These are phyloP conservation scores for Sipha flava DNA, from an alignment of 1,140 invertebrate genomes.

Conservation along the genomic window DNA sequence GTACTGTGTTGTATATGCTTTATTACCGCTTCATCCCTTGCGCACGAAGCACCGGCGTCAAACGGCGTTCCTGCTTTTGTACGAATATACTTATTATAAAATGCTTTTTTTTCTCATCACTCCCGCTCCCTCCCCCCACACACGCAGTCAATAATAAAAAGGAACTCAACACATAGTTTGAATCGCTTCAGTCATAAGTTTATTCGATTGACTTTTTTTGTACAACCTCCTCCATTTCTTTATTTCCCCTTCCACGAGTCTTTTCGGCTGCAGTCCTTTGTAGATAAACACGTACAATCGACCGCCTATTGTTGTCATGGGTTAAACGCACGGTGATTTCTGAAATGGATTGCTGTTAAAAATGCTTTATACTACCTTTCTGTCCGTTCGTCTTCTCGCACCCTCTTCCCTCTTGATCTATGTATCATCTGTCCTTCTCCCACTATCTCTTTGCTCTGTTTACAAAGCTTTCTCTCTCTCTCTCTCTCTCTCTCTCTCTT, in stretches of 20 bases:
- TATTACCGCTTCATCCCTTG: neutral
- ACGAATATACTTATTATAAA: conserved; percentile 7
- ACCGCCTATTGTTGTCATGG: neutral
- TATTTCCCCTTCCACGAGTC: neutral
- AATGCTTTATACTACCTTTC: neutral
- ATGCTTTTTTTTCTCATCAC: neutral
- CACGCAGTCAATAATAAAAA: neutral
- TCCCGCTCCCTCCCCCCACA: neutral
- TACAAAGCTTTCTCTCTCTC: no score
- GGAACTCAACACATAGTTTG: neutral
- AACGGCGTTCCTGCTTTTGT: conserved; percentile 7
- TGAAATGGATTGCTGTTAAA: conserved; percentile 8
- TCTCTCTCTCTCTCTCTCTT: neutral
- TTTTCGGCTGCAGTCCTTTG: neutral
- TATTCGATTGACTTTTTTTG: conserved; percentile 13
- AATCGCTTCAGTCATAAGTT: neutral
- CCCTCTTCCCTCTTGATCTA: no score
- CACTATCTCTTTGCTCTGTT: no score
- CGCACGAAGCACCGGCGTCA: neutral
- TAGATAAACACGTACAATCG: neutral
- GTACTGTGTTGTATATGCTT: neutral
- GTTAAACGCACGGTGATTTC: neutral
- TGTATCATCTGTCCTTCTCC: no score
- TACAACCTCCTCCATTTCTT: neutral
- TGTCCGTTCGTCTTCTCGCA: no score